Evolutionary conservation across 2,888 invertebrate species (phyloP).

Genomic region (Ellobium chinense): DNA sequence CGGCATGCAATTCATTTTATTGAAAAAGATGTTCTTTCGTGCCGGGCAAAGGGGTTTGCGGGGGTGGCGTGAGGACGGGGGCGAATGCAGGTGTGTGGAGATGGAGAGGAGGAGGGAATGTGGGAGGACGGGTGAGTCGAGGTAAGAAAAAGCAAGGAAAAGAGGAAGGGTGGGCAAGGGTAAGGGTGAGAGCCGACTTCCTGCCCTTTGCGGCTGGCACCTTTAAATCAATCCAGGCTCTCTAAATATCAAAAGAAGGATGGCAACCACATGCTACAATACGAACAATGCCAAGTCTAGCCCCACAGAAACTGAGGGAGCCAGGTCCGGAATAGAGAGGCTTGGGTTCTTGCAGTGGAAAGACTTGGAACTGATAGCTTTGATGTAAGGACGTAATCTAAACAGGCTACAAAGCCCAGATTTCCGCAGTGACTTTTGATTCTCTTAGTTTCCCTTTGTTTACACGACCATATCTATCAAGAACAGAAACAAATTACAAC

Average conservation of each 20-base stretch:
- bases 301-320: neutral
- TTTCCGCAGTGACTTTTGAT: conserved; percentile 17
- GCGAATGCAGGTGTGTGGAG: neutral
- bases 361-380: conserved; percentile 22
- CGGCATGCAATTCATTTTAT: neutral
- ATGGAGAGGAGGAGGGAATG: neutral
- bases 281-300: conserved; percentile 29
- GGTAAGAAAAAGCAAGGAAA: neutral
- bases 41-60: neutral
- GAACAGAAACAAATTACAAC: neutral
- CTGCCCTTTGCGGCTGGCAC: conserved; percentile 33
- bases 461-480: neutral
- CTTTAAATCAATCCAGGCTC: conserved; percentile 32
- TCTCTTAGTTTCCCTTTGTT: conserved; percentile 5
- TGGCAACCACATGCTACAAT: conserved; percentile 37
- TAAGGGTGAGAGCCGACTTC: conserved; percentile 11
- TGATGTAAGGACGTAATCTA: conserved; percentile 14
- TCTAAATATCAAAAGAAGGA: conserved; percentile 37
- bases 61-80: neutral
- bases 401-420: conserved; percentile 23
- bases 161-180: too few relatives aligned
- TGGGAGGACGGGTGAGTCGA: neutral
- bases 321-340: neutral
- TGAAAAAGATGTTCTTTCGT: neutral
- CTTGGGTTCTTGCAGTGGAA: neutral